These are phyloP conservation scores for Protomyctophum bolini DNA, from an alignment of 2,113 vertebrate genomes.

Conservation along the genomic window DNA sequence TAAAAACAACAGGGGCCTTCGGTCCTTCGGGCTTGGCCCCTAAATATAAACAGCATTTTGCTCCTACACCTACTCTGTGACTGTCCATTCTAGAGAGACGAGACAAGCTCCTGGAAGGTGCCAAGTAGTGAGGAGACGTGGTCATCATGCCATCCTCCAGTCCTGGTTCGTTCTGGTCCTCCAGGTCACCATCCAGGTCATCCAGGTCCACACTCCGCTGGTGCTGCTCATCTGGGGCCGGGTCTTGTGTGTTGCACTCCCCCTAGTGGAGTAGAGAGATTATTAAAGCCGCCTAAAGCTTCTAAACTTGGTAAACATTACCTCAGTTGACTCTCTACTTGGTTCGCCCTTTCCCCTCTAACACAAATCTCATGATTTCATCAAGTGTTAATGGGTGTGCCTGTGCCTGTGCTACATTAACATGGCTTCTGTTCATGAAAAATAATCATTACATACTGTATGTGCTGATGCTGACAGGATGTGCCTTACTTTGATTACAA, in stretches of 20 bases:
- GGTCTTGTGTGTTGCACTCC: constrained; percentile 72
- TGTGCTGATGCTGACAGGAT: not conserved
- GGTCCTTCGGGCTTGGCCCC: no score
- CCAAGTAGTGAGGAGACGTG: constrained; percentile 59
- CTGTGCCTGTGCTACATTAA: no score
- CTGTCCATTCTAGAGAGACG: constrained; percentile 71
- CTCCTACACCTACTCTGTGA: constrained; percentile 54
- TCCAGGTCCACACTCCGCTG: constrained; percentile 83
- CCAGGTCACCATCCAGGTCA: constrained; percentile 78
- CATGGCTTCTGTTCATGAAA: no score
- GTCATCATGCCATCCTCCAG: constrained; percentile 64
- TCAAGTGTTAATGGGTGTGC: no score
- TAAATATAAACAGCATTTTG: no score
- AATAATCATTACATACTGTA: not conserved
- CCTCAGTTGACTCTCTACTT: no score
- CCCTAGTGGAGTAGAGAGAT: constrained; percentile 60
- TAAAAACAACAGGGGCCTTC: no score
- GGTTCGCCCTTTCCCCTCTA: no score
- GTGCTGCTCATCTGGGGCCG: constrained; percentile 73
- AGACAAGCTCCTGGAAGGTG: constrained; percentile 62
- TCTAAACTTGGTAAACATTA: no score
- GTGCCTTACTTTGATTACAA: constrained; percentile 89
- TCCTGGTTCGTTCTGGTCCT: constrained; percentile 70
- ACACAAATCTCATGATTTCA: no score
- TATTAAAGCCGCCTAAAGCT: no score